Conservation (phyloP, 2,797 vertebrate genomes). For the Micropoecilia bifurca region DNA sequence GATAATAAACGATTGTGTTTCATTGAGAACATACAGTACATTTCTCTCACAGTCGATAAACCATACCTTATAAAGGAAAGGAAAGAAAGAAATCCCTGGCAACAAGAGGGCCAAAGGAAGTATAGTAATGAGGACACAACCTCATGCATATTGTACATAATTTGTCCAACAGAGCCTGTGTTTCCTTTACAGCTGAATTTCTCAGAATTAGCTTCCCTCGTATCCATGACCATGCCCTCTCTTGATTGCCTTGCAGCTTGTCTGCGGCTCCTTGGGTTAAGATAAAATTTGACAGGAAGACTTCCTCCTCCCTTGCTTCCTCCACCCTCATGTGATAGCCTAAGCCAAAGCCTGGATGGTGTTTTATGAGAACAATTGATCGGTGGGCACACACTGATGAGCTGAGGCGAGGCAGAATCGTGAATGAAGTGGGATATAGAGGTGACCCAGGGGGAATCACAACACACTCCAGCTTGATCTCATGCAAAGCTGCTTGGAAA, state of each 20-base stretch:
- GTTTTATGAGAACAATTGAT: constrained; percentile 78
- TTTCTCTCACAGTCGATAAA: constrained; percentile 48
- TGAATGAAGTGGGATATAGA: constrained; percentile 76
- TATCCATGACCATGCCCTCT: constrained; percentile 38
- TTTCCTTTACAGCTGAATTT: constrained; percentile 43
- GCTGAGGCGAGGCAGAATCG: constrained; percentile 61
- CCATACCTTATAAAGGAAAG: constrained; percentile 40
- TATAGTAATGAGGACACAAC: constrained; percentile 68
- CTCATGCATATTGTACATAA: constrained; percentile 57
- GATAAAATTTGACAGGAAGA: constrained; percentile 59
- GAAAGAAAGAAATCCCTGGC: constrained; percentile 23
- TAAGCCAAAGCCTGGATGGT: constrained; percentile 60
- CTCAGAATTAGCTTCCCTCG: constrained; percentile 25
- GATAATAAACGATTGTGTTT: constrained; percentile 68
- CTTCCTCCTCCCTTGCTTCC: not conserved
- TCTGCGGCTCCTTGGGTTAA: constrained; percentile 45
- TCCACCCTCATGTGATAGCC: constrained; percentile 31
- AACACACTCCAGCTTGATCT: constrained; percentile 75
- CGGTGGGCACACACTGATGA: constrained; percentile 62
- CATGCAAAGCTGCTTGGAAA: constrained; percentile 70
- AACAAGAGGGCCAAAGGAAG: constrained; percentile 37
- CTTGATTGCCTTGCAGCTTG: constrained; percentile 55
- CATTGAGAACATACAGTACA: constrained; percentile 47
- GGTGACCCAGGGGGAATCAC: constrained; percentile 79
- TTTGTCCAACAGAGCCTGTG: constrained; percentile 20